Percentiles rank a stretch among this genome's conserved stretches.
phyloP scores from a whole-genome alignment of 2,888 invertebrate species.

The Andrena fulva region DNA sequence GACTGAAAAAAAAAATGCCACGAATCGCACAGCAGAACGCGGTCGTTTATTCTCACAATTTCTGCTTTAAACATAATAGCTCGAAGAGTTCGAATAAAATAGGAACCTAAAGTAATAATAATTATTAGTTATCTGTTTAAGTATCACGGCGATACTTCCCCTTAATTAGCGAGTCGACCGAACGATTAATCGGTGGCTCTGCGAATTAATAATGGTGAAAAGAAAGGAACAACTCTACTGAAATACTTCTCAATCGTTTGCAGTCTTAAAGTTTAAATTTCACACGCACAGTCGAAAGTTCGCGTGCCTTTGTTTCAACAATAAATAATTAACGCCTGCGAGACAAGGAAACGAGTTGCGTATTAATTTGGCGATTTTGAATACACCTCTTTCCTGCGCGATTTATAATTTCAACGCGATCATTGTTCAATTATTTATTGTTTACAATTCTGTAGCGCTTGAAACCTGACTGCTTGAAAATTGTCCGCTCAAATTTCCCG shows the following conservation, averaged over 20 bases:
- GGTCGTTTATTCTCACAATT: slow-evolving; percentile 18
- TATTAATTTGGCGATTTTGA: neutral
- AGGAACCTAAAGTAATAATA: slow-evolving; percentile 40
- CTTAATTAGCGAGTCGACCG: slow-evolving; percentile 11
- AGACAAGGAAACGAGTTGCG: neutral
- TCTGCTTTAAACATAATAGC: slow-evolving; percentile 16
- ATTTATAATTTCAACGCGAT: neutral
- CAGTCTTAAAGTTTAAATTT: slow-evolving; percentile 18
- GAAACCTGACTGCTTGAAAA: neutral
- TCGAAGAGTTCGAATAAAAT: slow-evolving; percentile 31
- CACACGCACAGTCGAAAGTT: neutral
- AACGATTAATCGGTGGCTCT: slow-evolving; percentile 25
- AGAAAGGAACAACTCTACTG: slow-evolving; percentile 42
- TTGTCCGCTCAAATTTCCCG: neutral
- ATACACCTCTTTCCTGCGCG: neutral
- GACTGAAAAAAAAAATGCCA: slow-evolving; percentile 5
- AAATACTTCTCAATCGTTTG: slow-evolving; percentile 34
- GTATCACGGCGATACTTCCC: slow-evolving; percentile 4
- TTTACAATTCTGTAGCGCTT: slow-evolving; percentile 10
- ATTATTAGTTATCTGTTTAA: neutral
- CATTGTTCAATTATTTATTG: slow-evolving; percentile 38
- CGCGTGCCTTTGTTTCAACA: neutral
- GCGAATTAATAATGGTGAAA: slow-evolving; percentile 7
- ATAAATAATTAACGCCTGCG: slow-evolving; percentile 38
- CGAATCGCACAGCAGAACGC: slow-evolving; percentile 31